phyloP scores from a whole-genome alignment of 2,888 invertebrate genomes.

The Salticus scenicus region DNA sequence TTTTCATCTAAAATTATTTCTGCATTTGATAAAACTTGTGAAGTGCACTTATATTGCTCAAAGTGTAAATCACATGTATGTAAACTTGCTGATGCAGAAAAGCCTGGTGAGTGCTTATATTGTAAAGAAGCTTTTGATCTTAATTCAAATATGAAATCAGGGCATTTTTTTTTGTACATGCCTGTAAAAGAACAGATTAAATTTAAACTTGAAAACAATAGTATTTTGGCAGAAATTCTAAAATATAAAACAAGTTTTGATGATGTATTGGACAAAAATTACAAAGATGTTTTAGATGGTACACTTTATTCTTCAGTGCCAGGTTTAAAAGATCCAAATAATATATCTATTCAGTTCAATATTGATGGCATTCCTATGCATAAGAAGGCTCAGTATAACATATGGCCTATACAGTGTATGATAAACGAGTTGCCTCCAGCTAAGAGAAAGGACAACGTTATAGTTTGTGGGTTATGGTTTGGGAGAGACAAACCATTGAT shows the following conservation, averaged over 20 bases:
- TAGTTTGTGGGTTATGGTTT: conserved; percentile 11
- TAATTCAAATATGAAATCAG: not conserved
- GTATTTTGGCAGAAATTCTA: not conserved
- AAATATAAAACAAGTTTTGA: not conserved
- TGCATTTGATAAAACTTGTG: not conserved
- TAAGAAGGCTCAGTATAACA: not conserved
- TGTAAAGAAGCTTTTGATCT: conserved; percentile 10
- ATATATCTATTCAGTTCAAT: conserved; percentile 11
- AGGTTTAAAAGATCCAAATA: not conserved
- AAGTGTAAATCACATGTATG: not conserved
- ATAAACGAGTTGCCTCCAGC: not conserved
- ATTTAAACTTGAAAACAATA: not conserved
- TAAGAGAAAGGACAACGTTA: not conserved
- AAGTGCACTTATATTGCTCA: conserved; percentile 7
- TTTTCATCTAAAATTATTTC: not conserved
- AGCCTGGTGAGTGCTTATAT: not conserved
- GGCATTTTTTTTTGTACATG: conserved; percentile 9
- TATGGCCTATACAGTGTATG: conserved; percentile 12
- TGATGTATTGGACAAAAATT: not conserved
- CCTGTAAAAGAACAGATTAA: conserved; percentile 3
- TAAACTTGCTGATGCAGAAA: conserved; percentile 4
- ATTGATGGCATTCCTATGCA: conserved; percentile 16
- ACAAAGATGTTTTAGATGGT: conserved; percentile 10
- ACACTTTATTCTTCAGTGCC: not conserved
- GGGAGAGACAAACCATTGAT: not conserved